Evolutionary conservation across 2,113 vertebrate species (phyloP), one percentile per base, ranked within the genome.

Genomic region (Oostethus manadensis): DNA sequence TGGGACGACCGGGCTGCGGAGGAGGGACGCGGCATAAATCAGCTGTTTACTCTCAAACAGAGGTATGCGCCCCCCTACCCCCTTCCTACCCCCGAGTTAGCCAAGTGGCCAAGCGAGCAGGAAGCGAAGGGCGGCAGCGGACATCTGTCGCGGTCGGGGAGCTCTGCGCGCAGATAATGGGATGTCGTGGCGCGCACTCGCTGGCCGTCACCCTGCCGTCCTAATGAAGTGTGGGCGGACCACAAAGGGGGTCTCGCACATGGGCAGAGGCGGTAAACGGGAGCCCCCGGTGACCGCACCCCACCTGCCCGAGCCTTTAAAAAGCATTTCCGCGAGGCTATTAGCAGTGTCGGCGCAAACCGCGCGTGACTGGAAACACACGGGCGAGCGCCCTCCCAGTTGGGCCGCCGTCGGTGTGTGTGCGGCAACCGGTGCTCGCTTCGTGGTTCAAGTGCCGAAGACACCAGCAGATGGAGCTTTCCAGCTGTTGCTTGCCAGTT

Each of bases 111-210:
- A 91, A 92, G 89, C 90, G 84, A 87, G 89, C 91, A 90, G 90
- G 91, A 93, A 89, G 91, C 84, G 89, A 89, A 90, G 89, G 90
- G 58, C 57, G 54, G 57, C 33, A n/a, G 64, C 63, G 91, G 93
- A 96, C 95, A 98, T 99, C 96, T 98, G 95, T 93, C 91, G 92
- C 91, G 93, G 93, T 96, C 95, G 93, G 95, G 97, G 93, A 95
- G 94, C 93, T 97, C 92, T 88, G 91, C 92, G 94, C 92, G 89
- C 94, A 95, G 94, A 94, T 95, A 97, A 97, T 98, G 94, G 93
- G 92, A 93, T 97, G 95, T 96, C 93, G 92, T 94, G 90, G 92
- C 92, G 91, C 93, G 92, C 92, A 93, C 94, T 95, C 93, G 92
- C 96, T 94, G 95, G 96, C 94, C 92, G 95, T 95, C 96, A 98